Evolutionary conservation across 2,797 vertebrate genomes (phyloP).

Genomic region (Ctenopoma multispine): DNA sequence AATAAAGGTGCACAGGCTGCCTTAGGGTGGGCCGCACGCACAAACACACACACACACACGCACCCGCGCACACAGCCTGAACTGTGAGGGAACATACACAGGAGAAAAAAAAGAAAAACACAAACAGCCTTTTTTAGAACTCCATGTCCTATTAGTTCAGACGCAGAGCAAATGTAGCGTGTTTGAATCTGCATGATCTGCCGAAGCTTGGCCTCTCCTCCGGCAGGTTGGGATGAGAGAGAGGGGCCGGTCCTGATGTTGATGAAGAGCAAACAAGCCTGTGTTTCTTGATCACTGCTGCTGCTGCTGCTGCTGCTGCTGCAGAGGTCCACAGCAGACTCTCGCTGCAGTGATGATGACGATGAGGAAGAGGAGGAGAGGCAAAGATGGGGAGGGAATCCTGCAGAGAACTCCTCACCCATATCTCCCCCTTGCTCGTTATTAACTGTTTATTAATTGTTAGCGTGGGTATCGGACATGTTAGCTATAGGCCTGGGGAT

Average conservation of each 20-base stretch:
- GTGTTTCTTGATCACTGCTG: slow-evolving; percentile 54
- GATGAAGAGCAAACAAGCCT: slow-evolving; percentile 75
- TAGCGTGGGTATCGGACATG: slow-evolving; percentile 33
- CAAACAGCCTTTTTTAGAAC: slow-evolving; percentile 73
- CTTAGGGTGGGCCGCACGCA: slow-evolving; percentile 64
- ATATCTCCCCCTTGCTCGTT: slow-evolving; percentile 57
- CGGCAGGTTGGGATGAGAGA: slow-evolving; percentile 71
- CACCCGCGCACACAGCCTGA: slow-evolving; percentile 39
- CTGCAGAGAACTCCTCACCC: slow-evolving; percentile 67
- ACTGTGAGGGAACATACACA: slow-evolving; percentile 67
- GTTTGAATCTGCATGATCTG: slow-evolving; percentile 79
- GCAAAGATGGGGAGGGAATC: slow-evolving; percentile 64
- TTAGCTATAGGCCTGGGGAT: slow-evolving; percentile 39
- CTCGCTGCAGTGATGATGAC: slow-evolving; percentile 67
- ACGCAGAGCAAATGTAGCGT: slow-evolving; percentile 77
- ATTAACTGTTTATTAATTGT: slow-evolving; percentile 59
- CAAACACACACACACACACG: slow-evolving; percentile 40
- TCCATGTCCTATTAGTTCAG: slow-evolving; percentile 75
- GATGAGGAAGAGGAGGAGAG: slow-evolving; percentile 51
- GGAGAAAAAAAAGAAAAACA: slow-evolving; percentile 33
- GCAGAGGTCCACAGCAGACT: slow-evolving; percentile 61
- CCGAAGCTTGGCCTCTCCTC: slow-evolving; percentile 73
- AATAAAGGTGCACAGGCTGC: slow-evolving; percentile 84
- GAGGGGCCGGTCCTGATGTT: slow-evolving; percentile 61
- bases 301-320: slow-evolving; percentile 43